Base-by-base conservation (phyloP, 2,113 vertebrate genomes). In the Oncorhynchus tshawytscha region DNA sequence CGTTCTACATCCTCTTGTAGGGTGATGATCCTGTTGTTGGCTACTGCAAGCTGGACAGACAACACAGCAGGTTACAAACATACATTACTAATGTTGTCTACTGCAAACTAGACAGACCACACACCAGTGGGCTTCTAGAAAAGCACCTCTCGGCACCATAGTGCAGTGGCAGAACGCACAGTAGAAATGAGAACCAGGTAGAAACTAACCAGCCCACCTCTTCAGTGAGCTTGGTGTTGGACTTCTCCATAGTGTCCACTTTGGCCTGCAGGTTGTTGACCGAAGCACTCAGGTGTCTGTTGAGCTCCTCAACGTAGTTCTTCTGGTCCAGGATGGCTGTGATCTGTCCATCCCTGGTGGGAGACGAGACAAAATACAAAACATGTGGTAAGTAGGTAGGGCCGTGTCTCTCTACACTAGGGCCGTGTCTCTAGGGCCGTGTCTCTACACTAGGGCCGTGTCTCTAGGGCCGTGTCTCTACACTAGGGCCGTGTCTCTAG, bases 241-340 rank as follows among this genome's bases (percentile, higher is more conserved):
- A 98, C 90, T 99, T 99, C 84, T 99, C 97, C 84, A 99, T 90
- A 5, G 96, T 95, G 81, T 99, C 98, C 86, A 99, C 97, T 86
- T 99, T 99, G 86, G 95, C 95, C 90, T 99, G 98, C 9, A 99
- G 94, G 86, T 99, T 99, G 85, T 99, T 99, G 39, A 99, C 98
- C 0, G 98, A 98, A 15, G 97, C 97, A 60, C 97, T 99, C 81
- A 99, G 91, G 87, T 99, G 98, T 93, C 98, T 96, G 81, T 99
- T 99, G 67, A 99, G 95, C 85, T 99, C 98, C 88, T 99, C 98
- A 15, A 99, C 96, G 11, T 99, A 99, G 88, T 99, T 99, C 90
- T 99, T 99, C 94, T 99, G 98, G 82, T 99, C 98, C 70, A 99
- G 92, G 81, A 99, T 99, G 8, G 98, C 97, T 31, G 98, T 99